Conservation (phyloP, 2,797 vertebrate genomes). For the Tenualosa thibaudeaui region DNA sequence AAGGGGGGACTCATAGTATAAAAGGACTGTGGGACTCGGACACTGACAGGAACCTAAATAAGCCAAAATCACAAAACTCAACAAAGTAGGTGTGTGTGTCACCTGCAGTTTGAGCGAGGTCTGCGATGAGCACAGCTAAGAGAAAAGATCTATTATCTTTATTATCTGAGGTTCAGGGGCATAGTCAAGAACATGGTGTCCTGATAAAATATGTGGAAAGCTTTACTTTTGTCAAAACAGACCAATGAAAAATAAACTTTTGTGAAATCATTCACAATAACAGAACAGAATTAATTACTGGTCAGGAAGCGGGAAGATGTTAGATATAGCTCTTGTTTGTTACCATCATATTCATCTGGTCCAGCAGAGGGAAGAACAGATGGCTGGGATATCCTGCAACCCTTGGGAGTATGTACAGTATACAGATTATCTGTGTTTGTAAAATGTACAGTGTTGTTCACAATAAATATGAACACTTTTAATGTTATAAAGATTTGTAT, state of each 20-base stretch:
- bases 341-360: not conserved
- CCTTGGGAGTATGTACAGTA: not conserved
- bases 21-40: not conserved
- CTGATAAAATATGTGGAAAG: not conserved
- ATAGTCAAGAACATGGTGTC: not conserved
- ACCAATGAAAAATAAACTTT: not conserved
- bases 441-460: not conserved
- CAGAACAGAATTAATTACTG: not conserved
- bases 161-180: not conserved
- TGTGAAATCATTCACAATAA: not conserved
- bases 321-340: not conserved
- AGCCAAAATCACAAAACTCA: not conserved
- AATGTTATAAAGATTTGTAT: not conserved
- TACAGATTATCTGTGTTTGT: not conserved
- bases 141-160: not conserved
- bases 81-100: not conserved
- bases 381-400: not conserved
- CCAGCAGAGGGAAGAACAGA: not conserved
- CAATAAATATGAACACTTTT: not conserved
- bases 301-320: not conserved
- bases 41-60: not conserved
- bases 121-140: not conserved
- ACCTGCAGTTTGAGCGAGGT: not conserved
- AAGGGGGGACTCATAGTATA: conserved; percentile 22
- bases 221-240: not conserved